Percentiles rank a stretch among this genome's conserved stretches.
phyloP scores from a whole-genome alignment of 1,140 invertebrate species.

The Nautilus pompilius region DNA sequence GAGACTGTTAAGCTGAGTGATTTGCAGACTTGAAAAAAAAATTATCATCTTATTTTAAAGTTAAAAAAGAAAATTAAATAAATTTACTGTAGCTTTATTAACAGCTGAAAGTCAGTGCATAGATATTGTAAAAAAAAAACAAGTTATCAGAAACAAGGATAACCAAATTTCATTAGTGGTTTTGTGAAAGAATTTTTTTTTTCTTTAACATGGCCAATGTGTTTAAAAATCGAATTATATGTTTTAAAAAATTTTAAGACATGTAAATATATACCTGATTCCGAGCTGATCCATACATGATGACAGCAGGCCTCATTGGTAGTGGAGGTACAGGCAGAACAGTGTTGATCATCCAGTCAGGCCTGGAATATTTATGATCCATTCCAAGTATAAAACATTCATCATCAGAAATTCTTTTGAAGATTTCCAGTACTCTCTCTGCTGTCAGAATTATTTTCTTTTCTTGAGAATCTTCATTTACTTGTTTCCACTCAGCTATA shows the following conservation, averaged over 20 bases:
- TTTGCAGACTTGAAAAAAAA: too few species aligned
- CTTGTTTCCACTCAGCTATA: slow-evolving; percentile 95
- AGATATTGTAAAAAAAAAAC: not conserved
- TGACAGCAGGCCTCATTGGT: slow-evolving; percentile 88
- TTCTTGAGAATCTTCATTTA: slow-evolving; percentile 93
- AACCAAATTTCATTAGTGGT: not conserved
- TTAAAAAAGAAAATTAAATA: too few species aligned
- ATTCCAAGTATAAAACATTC: slow-evolving; percentile 94
- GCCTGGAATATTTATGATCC: slow-evolving; percentile 92
- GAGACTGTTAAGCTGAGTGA: too few species aligned
- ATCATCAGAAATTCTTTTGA: slow-evolving; percentile 96
- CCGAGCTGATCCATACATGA: slow-evolving; percentile 97
- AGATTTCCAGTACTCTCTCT: slow-evolving; percentile 93
- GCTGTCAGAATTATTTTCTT: slow-evolving; percentile 78
- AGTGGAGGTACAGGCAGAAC: slow-evolving; percentile 96
- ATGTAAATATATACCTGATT: too few species aligned
- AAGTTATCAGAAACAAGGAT: not conserved
- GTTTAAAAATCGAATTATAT: too few species aligned
- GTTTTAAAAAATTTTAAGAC: too few species aligned
- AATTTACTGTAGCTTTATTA: too few species aligned
- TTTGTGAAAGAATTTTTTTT: too few species aligned
- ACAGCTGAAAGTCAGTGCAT: too few species aligned
- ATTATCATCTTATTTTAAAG: too few species aligned
- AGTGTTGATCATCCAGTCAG: slow-evolving; percentile 99
- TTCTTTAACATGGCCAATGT: too few species aligned